Conservation (phyloP, 2,888 invertebrate genomes). For the Caenorhabditis plicata region DNA sequence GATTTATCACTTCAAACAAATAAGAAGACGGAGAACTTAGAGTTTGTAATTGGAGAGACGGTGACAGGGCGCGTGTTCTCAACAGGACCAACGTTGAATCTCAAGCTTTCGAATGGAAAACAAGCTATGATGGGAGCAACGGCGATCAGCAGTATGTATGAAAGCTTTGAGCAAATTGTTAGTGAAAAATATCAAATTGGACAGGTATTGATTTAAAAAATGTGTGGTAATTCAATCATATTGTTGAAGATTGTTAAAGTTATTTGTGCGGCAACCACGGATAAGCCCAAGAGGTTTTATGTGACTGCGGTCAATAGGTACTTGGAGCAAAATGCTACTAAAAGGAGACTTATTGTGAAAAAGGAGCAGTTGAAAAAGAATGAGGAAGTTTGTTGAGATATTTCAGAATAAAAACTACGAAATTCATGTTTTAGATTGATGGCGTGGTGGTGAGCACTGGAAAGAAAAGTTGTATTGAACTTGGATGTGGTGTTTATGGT, state of each 20-base stretch:
- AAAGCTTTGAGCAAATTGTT: conserved; percentile 13
- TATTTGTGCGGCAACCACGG: conserved; percentile 7
- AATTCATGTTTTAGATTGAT: no score
- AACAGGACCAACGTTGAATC: conserved; percentile 1
- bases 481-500: conserved; percentile 35
- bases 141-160: conserved; percentile 28
- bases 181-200: conserved; percentile 15
- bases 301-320: conserved; percentile 14
- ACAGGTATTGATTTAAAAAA: conserved; percentile 4
- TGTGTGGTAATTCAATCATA: not conserved
- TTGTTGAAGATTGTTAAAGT: conserved; percentile 16
- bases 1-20: conserved; percentile 3
- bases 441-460: conserved; percentile 23
- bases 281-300: conserved; percentile 17
- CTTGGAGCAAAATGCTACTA: not conserved
- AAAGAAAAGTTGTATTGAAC: conserved; percentile 22
- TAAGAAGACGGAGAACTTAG: not conserved
- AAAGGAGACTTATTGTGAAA: conserved; percentile 13
- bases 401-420: no score
- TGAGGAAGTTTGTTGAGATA: no score
- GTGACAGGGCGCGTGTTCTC: conserved; percentile 23
- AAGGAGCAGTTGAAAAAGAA: conserved; percentile 2
- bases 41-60: conserved; percentile 6
- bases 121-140: conserved; percentile 39
- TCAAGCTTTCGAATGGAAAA: conserved; percentile 33